These are phyloP conservation scores for Dendrolimus kikuchii DNA, from an alignment of 1,140 invertebrate genomes.

Conservation along the genomic window DNA sequence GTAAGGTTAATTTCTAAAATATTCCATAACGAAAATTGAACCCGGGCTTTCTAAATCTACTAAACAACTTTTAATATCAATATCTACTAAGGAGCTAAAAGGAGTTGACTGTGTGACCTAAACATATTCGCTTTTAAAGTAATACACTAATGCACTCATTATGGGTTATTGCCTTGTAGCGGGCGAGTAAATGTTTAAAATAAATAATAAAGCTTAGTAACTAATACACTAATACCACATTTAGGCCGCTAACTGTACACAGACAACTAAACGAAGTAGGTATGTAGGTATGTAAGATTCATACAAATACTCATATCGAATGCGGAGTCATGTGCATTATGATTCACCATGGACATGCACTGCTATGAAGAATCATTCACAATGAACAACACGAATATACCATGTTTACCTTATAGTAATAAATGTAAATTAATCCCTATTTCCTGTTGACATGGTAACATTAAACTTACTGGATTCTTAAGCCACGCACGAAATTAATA, in stretches of 20 bases:
- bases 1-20: too few relatives aligned
- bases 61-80: not conserved
- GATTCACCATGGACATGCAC: slow-evolving; percentile 9
- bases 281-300: slow-evolving; percentile 5
- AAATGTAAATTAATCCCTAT: too few relatives aligned
- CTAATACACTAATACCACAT: slow-evolving; percentile 22
- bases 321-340: slow-evolving; percentile 11
- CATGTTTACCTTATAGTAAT: too few relatives aligned
- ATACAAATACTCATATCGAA: slow-evolving; percentile 9
- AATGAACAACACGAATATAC: too few relatives aligned
- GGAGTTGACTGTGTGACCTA: not conserved
- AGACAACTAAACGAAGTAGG: slow-evolving; percentile 10
- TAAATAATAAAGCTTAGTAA: slow-evolving; percentile 27
- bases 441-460: too few relatives aligned
- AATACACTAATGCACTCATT: slow-evolving; percentile 15
- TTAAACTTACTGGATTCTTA: too few relatives aligned
- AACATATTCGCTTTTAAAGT: slow-evolving; percentile 2
- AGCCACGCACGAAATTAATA: too few relatives aligned
- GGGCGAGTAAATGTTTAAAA: slow-evolving; percentile 14
- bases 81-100: too few relatives aligned
- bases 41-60: too few relatives aligned
- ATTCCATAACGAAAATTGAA: too few relatives aligned
- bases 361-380: too few relatives aligned
- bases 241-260: slow-evolving; percentile 32
- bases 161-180: slow-evolving; percentile 18